Evolutionary conservation across 2,888 invertebrate species (phyloP).

Genomic region (Sipha maydis): DNA sequence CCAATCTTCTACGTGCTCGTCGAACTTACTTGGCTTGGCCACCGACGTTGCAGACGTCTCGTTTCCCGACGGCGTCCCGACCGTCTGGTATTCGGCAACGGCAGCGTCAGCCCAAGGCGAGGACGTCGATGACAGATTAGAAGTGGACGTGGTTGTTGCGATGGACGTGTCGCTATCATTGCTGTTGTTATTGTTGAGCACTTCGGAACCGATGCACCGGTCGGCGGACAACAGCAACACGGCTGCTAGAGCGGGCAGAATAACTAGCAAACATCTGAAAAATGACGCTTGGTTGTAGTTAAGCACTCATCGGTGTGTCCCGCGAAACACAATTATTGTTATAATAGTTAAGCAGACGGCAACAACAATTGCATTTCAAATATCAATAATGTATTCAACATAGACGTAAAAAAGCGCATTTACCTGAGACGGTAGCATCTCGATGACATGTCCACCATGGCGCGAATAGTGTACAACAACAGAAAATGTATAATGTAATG

Average conservation of each 20-base stretch:
- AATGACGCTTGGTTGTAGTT: background rate
- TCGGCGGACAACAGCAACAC: conserved; percentile 6
- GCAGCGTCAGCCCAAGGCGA: background rate
- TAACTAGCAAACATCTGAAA: conserved; percentile 24
- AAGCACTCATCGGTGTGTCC: too few relatives aligned
- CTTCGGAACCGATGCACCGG: conserved; percentile 8
- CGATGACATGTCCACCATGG: conserved; percentile 24
- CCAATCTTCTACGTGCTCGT: conserved; percentile 66
- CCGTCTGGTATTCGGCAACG: background rate
- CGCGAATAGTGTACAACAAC: background rate
- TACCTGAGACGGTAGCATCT: conserved; percentile 47
- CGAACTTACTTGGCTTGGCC: conserved; percentile 66
- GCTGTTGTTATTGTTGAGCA: background rate
- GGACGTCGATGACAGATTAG: background rate
- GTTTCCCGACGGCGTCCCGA: background rate
- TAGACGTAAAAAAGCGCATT: too few relatives aligned
- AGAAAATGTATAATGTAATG: background rate
- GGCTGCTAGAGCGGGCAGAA: background rate
- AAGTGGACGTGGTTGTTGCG: background rate
- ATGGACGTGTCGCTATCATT: background rate
- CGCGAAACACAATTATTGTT: too few relatives aligned
- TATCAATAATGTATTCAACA: too few relatives aligned
- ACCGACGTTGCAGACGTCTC: background rate
- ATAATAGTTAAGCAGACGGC: too few relatives aligned
- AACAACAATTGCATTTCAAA: too few relatives aligned